These are phyloP conservation scores for Miltochrista miniata DNA, from an alignment of 2,888 invertebrate species.

Conservation along the genomic window DNA sequence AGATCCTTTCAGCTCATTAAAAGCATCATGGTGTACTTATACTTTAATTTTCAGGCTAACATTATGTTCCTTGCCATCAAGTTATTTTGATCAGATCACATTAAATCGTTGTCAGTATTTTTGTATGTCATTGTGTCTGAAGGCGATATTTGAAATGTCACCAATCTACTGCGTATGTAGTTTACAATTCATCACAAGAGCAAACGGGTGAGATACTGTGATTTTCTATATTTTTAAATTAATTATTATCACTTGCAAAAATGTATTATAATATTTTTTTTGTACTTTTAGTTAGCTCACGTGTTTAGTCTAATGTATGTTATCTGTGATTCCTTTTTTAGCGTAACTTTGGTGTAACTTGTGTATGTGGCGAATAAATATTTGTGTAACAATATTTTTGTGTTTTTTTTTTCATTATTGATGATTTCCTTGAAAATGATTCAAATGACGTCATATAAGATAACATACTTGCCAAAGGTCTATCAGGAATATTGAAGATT, in stretches of 20 bases:
- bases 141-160: neutral
- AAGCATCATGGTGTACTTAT: too few relatives aligned
- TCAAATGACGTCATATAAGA: too few relatives aligned
- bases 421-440: too few relatives aligned
- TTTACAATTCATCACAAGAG: constrained; percentile 16
- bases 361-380: constrained; percentile 73
- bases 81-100: too few relatives aligned
- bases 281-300: constrained; percentile 30
- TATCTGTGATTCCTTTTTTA: constrained; percentile 78
- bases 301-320: constrained; percentile 59
- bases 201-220: constrained; percentile 36
- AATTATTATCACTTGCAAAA: constrained; percentile 33
- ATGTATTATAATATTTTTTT: constrained; percentile 30
- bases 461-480: too few relatives aligned
- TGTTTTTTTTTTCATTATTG: constrained; percentile 36
- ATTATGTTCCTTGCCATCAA: too few relatives aligned
- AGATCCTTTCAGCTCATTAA: too few relatives aligned
- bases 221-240: constrained; percentile 37
- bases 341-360: constrained; percentile 67
- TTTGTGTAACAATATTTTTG: constrained; percentile 66
- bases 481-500: too few relatives aligned
- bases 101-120: neutral
- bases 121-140: too few relatives aligned
- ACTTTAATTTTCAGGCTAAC: neutral
- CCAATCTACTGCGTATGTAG: constrained; percentile 14